A percentile compares a stretch with the other conserved stretches of the same genome.
phyloP scores from a whole-genome alignment of 2,888 invertebrate genomes.

The Agriopis leucophaearia region DNA sequence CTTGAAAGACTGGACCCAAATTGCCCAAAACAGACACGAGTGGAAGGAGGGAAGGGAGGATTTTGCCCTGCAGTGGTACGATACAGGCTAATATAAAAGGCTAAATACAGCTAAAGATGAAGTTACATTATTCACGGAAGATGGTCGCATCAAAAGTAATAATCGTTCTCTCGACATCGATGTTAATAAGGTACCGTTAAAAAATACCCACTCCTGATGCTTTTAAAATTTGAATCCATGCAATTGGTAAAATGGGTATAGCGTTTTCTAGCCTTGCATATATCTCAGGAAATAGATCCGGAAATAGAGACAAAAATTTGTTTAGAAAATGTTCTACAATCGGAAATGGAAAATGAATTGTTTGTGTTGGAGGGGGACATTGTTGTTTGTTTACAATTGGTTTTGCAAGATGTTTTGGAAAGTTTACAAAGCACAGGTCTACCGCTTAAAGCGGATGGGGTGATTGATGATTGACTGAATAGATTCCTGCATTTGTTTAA shows the following conservation, averaged over 20 bases:
- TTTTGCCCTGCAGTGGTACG: too few species aligned
- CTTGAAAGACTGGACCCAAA: too few species aligned
- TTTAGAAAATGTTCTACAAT: slow-evolving; percentile 7
- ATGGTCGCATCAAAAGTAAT: not conserved
- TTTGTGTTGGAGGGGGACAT: slow-evolving; percentile 1
- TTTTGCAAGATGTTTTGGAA: not conserved
- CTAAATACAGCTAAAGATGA: not conserved
- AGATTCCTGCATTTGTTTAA: too few species aligned
- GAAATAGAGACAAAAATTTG: slow-evolving; percentile 21
- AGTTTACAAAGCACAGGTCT: not conserved
- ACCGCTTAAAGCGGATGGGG: too few species aligned
- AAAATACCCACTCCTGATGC: not conserved
- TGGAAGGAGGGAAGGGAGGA: too few species aligned
- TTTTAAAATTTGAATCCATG: not conserved
- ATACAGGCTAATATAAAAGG: too few species aligned
- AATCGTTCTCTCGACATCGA: not conserved
- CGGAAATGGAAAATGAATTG: slow-evolving; percentile 19
- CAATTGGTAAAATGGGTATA: not conserved
- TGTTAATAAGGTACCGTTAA: not conserved
- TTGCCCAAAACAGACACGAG: too few species aligned
- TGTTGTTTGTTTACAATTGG: slow-evolving; percentile 10
- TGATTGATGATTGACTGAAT: too few species aligned
- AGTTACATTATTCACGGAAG: slow-evolving; percentile 3
- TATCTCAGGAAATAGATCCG: slow-evolving; percentile 18
- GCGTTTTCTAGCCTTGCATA: not conserved